Evolutionary conservation across 2,797 vertebrate species (phyloP), one percentile per base, ranked within the genome.

Genomic region (Labeo calbasu): DNA sequence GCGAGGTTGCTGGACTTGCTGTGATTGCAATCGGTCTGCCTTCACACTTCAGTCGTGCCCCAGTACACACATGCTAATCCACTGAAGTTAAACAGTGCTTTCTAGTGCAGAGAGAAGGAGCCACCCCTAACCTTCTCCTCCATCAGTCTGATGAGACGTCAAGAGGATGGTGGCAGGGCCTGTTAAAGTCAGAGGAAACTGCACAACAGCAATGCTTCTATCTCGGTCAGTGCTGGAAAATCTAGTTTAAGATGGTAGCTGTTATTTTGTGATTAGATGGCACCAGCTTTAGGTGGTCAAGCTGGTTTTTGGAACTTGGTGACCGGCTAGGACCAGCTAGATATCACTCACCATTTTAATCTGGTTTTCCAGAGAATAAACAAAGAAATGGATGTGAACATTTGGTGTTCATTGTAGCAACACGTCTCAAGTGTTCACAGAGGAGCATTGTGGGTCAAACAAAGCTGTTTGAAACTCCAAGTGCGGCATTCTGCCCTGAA

Each of bases 61-160:
- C 61, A 73, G 36, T 69, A 85, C 85, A 86, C 90, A 66, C 90
- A 76, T 89, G 65, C 87, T 92, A 91, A 93, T 92, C 90, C 90
- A 88, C 90, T 90, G 88, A 73, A 87, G 90, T 80, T 91, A 92
- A 92, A 92, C 90, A 66, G 81, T 91, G 87, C 88, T 91, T 90
- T 87, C 80, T 84, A 84, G 84, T 68, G 85, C 86, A 48, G 84
- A 86, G 79, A 83, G 86, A 90, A 14, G 71, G 28, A 91, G 87
- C 89, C 78, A 48, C 53, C 53, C n/a, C 43, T 48, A 80, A 59
- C 68, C 57, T n/a, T 82, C 50, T 50, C 61, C 80, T 69, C 80
- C 80, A 85, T 85, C 84, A 80, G 70, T 51, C 77, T 84, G 82
- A 88, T 89, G 88, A 87, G 85, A 84, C 23, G 40, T 86, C 70